Evolutionary conservation across 1,140 invertebrate genomes (phyloP), one percentile per base, ranked within the genome.

Genomic region (Drosophila oshimai): DNA sequence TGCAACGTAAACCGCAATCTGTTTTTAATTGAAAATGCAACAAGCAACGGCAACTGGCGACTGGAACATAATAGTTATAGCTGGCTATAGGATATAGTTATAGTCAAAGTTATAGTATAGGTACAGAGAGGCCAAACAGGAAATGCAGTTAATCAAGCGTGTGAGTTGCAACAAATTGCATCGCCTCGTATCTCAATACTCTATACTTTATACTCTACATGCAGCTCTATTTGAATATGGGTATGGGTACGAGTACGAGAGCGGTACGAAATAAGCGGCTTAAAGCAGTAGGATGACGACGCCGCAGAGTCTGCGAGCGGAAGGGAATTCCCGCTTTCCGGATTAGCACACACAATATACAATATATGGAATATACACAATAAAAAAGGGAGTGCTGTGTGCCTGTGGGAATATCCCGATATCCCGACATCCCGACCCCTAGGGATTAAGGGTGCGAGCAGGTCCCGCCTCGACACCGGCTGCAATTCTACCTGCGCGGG

Each of bases 301-400:
- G 45, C 45, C 49, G 42, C 69, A 41, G 31, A 36, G 31, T 42
- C 72, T 24, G 15, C 51, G 18, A 65, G 39, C 81, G 77, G 77
- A 88, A 88, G 81, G 81, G 81, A 87, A 87, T 87, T 87, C 81
- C 81, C 81, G 51, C 62, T 81, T 81, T 87, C 83, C 81, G 83
- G 81, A 87, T 87, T 87, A 87, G 61, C 42, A 72, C 37, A 55
- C 55, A 49, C 53, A 36, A 15, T 33, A 24, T 49, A 80, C 37
- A 75, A 73, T 42, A 69, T 47, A 34, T 20, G 29, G 3, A 58
- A 47, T n/a, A n/a, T n/a, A n/a, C n/a, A n/a, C n/a, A n/a, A n/a
- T n/a, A 62, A 44, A 62, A 44, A 41, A 39, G 39, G 39, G 28
- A 49, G 33, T 29, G 31, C 34, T 12, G 1, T 45, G 10, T 13